Base-by-base conservation (phyloP, 2,888 invertebrate species). In the Phalera bucephala region DNA sequence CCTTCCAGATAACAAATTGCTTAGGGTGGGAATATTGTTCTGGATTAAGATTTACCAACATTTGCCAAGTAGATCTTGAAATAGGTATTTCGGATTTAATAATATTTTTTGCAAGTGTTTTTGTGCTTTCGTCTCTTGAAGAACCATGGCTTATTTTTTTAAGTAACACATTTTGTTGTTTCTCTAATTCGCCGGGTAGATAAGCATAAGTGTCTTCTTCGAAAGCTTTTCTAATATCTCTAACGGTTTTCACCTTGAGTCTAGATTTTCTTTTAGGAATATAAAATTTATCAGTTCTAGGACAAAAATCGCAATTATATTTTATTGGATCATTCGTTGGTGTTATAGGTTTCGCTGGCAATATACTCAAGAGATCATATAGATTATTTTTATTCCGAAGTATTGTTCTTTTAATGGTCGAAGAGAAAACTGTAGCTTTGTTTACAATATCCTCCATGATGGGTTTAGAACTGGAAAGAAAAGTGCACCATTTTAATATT, bases 41-140 rank as follows among this genome's bases (percentile, higher is more conserved):
- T 13, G 85, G 81, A 52, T 89, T 89, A 17, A 89, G 59, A 63
- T 87, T 85, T 46, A 68, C 71, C 27, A 88, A 47, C 82, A 89
- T 88, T 68, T 86, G 80, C 88, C 88, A 89, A 9, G 77, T 57
- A n/a, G 72, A 49, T 55, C 75, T 80, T 13, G 76, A 73, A 40
- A 86, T 56, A 13, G 89, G 84, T 22, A 53, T 56, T 43, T 76
- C 68, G 32, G 60, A 54, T 33, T 66, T 70, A 26, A 90, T 55
- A 13, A 88, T 61, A 40, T 66, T 77, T 57, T 56, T 72, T 8
- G 82, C 82, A 21, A 78, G 33, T 29, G 53, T 52, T 62, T 72
- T 77, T n/a, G 87, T 84, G 25, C 64, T 60, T 30, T 76, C 67
- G n/a, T 80, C 64, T 44, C 45, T 68, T 19, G 74, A 62, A 30